Percentiles rank a stretch among this genome's conserved stretches.
Evolutionary conservation across 2,888 invertebrate genomes (phyloP).

Genomic region (Conomelus anceps): DNA sequence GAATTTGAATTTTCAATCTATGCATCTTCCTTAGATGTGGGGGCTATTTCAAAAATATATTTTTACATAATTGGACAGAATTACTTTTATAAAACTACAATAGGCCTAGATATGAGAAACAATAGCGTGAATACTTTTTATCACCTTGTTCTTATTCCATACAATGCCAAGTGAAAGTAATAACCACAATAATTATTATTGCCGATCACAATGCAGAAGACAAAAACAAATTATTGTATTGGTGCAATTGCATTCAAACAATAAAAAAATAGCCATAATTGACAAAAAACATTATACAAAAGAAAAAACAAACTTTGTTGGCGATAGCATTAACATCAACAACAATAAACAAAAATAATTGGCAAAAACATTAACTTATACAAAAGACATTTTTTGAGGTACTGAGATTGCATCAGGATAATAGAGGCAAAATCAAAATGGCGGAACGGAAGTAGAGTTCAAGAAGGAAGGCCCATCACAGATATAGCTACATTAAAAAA

Average conservation of each 20-base stretch:
- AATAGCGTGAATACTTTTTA: background rate
- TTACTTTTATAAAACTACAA: too few species aligned
- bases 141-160: background rate
- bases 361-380: too few species aligned
- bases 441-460: background rate
- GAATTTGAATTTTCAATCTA: background rate
- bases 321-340: background rate
- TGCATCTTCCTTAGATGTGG: background rate
- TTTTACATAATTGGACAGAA: background rate
- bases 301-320: background rate
- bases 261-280: too few species aligned
- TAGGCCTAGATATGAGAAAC: too few species aligned
- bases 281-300: too few species aligned
- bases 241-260: too few species aligned
- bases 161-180: background rate
- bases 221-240: background rate
- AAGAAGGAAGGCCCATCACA: background rate
- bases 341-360: background rate
- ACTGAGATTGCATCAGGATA: background rate
- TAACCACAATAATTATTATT: background rate
- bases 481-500: background rate
- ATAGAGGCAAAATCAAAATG: background rate
- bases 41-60: background rate
- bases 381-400: background rate
- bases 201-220: background rate